phyloP scores from a whole-genome alignment of 1,140 invertebrate genomes.

The Bombus breviceps region DNA sequence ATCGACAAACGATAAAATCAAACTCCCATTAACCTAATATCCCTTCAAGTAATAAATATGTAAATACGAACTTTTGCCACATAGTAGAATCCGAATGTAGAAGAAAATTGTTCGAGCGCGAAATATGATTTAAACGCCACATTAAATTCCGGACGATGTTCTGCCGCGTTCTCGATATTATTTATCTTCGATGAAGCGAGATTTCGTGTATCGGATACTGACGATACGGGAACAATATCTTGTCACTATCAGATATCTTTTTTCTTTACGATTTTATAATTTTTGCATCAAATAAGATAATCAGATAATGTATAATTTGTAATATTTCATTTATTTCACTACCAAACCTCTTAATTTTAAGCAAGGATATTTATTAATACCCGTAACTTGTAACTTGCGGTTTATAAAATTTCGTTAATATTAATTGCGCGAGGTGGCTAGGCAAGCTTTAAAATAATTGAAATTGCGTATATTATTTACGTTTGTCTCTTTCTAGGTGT shows the following conservation, averaged over 20 bases:
- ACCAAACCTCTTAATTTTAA: no score
- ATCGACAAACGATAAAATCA: constrained; percentile 6
- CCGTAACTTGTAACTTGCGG: no score
- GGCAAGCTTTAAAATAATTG: no score
- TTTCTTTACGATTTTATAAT: neutral
- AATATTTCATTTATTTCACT: no score
- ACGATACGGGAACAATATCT: neutral
- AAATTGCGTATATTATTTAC: neutral
- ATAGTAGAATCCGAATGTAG: neutral
- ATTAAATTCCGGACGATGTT: neutral
- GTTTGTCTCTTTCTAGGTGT: neutral
- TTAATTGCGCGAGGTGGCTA: no score
- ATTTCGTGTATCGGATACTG: neutral
- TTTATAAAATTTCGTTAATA: no score
- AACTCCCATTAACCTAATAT: neutral
- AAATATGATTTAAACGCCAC: neutral
- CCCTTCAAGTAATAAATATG: neutral
- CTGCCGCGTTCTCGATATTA: neutral
- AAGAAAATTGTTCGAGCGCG: neutral
- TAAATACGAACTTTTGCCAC: neutral
- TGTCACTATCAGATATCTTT: neutral
- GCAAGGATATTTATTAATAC: no score
- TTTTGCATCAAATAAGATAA: no score
- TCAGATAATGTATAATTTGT: no score
- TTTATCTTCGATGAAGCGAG: neutral